Conservation (phyloP, 2,113 vertebrate species). For the Centropus unirufus region DNA sequence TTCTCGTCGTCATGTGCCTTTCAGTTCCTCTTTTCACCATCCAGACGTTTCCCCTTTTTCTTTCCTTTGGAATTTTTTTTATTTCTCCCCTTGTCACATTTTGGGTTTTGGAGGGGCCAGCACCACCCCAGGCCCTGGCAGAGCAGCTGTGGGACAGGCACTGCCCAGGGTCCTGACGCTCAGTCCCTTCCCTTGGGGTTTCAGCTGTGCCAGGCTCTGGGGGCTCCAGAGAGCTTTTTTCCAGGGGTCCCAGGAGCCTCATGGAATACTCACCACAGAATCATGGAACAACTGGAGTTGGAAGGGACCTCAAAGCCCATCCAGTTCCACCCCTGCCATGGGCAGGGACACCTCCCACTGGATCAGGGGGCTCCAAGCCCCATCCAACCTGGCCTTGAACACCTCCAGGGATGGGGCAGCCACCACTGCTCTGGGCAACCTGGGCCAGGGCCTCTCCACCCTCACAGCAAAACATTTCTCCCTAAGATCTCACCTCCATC, state of each 20-base stretch:
- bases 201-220: not conserved
- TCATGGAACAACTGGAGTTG: too few species aligned
- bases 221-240: not conserved
- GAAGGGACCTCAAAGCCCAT: too few species aligned
- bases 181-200: fast-evolving
- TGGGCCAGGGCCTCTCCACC: too few species aligned
- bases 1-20: slow-evolving; percentile 10
- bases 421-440: too few species aligned
- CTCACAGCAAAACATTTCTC: too few species aligned
- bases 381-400: too few species aligned
- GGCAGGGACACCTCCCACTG: too few species aligned
- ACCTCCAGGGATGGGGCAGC: too few species aligned
- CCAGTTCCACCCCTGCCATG: too few species aligned
- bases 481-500: too few species aligned
- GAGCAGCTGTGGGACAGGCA: fast-evolving
- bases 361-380: too few species aligned
- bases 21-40: slow-evolving; percentile 50
- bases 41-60: slow-evolving; percentile 70
- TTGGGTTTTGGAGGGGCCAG: not conserved
- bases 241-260: not conserved
- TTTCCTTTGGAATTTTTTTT: slow-evolving; percentile 69
- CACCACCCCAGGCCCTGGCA: fast-evolving
- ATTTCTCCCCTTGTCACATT: not conserved
- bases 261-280: fast-evolving
- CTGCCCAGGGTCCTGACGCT: fast-evolving